phyloP scores from a whole-genome alignment of 92 coral and sea anemone species.

The Porites lobata region DNA sequence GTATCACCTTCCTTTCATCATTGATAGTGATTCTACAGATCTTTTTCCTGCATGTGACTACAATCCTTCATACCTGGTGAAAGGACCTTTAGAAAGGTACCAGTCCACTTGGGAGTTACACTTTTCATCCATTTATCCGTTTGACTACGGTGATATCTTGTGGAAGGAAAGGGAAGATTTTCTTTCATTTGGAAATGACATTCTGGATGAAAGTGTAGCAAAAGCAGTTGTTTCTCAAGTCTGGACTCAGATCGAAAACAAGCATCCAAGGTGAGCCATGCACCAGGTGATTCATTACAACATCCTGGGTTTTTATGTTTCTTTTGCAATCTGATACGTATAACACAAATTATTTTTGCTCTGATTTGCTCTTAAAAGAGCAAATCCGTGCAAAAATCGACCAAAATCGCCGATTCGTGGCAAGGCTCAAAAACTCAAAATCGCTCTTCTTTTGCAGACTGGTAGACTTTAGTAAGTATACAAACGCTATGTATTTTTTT shows the following conservation, averaged over 20 bases:
- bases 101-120: constrained; percentile 80
- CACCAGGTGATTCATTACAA: too few species aligned
- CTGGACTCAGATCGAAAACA: constrained; percentile 55
- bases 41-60: constrained; percentile 75
- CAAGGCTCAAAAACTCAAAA: too few species aligned
- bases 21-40: constrained; percentile 39
- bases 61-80: constrained; percentile 64
- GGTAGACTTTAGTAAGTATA: too few species aligned
- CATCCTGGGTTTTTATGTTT: too few species aligned
- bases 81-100: constrained; percentile 44
- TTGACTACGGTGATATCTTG: constrained; percentile 51
- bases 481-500: too few species aligned
- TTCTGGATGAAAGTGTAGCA: constrained; percentile 63
- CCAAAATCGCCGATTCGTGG: too few species aligned
- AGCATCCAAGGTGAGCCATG: constrained; percentile 62
- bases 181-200: constrained; percentile 88
- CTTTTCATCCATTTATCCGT: constrained; percentile 81
- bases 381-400: too few species aligned
- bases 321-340: too few species aligned
- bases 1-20: constrained; percentile 71
- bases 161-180: constrained; percentile 29
- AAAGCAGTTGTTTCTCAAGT: constrained; percentile 49
- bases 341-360: too few species aligned
- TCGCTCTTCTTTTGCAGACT: too few species aligned
- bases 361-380: too few species aligned